Evolutionary conservation across 2,888 invertebrate genomes (phyloP).

Genomic region (Caenorhabditis sinica): DNA sequence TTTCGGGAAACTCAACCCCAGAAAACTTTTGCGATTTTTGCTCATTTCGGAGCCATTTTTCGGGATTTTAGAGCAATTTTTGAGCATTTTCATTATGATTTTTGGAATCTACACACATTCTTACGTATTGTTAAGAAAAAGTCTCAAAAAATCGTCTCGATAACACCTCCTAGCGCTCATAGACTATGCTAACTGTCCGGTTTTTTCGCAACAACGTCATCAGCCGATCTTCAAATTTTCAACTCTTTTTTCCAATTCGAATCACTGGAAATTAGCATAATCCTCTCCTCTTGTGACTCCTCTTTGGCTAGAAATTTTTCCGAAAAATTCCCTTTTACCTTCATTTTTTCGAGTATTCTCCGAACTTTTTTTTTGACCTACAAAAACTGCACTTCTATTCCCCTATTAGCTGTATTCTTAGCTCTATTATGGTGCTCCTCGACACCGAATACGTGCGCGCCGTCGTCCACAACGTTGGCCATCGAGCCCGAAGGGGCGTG

Average conservation of each 20-base stretch:
- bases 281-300: background rate
- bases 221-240: background rate
- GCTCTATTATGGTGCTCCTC: slow-evolving; percentile 30
- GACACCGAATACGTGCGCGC: slow-evolving; percentile 68
- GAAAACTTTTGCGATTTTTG: too few species aligned
- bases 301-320: background rate
- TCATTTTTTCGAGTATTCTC: background rate
- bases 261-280: background rate
- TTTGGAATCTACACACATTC: too few species aligned
- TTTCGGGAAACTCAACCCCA: too few species aligned
- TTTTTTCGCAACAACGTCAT: slow-evolving; percentile 5
- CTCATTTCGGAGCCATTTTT: too few species aligned
- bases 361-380: slow-evolving; percentile 4
- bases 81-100: too few species aligned
- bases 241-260: background rate
- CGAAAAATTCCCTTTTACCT: background rate
- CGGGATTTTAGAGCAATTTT: too few species aligned
- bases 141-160: too few species aligned
- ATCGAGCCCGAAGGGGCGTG: slow-evolving; percentile 60
- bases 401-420: too few species aligned
- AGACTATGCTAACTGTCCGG: slow-evolving; percentile 22
- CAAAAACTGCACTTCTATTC: background rate
- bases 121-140: too few species aligned
- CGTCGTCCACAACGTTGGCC: slow-evolving; percentile 54
- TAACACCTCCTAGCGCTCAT: background rate